Evolutionary conservation across 2,113 vertebrate species (phyloP), one percentile per base, ranked within the genome.

Genomic region (Erythrocercus mccallii): DNA sequence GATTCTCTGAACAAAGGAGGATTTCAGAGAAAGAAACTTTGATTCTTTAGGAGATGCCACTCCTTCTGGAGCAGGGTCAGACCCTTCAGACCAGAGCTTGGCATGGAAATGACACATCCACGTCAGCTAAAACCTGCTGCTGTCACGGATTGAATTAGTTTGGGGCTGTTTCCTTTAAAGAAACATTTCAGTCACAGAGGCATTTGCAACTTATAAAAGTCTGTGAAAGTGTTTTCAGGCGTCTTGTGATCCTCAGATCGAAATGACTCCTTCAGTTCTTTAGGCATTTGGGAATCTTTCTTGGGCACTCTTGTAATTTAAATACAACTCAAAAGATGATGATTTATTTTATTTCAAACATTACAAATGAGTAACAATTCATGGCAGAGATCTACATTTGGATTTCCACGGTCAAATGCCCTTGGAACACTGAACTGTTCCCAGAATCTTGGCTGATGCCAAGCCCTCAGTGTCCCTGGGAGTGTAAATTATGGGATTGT

Each of bases 171-270:
- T 90, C 44, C 78, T 93, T 92, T 95, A 56, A 68, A 96, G 81
- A 58, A 73, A 23, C 38, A 65, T 96, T 96, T 96, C 87, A 87
- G 70, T 90, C 97, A 90, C 50, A 94, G 81, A 92, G 72, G 51
- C 53, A 56, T 92, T 93, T 96, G 11, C 27, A 93, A 95, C 76
- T 94, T 64, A 53, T 1, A 71, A 74, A 86, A 71, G 37, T 69
- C 35, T 40, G 40, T 91, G 73, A 62, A 96, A 96, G 69, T 66
- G 66, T 97, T 97, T 97, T 84, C 94, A 96, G 91, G 81, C 85
- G 95, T 79, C 92, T 95, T 93, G 68, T 96, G 97, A 97, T 97
- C 93, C 93, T 89, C 93, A 68, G 89, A 96, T 97, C 86, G 96
- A 96, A 97, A 96, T 81, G 84, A 96, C 92, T 94, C 66, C 73